These are phyloP conservation scores for Scaptomyza pallida DNA, from an alignment of 1,140 invertebrate genomes.

Conservation along the genomic window DNA sequence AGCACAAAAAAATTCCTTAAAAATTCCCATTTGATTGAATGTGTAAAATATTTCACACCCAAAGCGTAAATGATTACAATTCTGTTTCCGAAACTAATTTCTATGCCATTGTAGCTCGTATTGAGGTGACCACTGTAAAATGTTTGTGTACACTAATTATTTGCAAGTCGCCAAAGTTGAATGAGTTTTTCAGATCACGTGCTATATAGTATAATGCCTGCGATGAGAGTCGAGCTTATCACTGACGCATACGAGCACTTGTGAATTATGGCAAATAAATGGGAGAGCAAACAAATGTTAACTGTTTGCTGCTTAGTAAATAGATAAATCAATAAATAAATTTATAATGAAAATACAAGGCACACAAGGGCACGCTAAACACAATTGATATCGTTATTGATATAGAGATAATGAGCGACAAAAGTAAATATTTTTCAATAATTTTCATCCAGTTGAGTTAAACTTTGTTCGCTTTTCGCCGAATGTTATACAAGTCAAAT, in stretches of 20 bases:
- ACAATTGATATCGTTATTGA: slow-evolving; percentile 65
- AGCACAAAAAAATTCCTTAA: too few relatives aligned
- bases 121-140: too few relatives aligned
- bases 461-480: slow-evolving; percentile 37
- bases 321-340: slow-evolving; percentile 62
- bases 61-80: too few relatives aligned
- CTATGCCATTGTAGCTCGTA: too few relatives aligned
- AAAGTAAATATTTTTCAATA: slow-evolving; percentile 65
- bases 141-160: neutral
- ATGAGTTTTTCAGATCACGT: slow-evolving; percentile 49
- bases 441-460: slow-evolving; percentile 38
- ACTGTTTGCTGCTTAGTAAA: slow-evolving; percentile 51
- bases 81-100: too few relatives aligned
- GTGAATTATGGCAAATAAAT: slow-evolving; percentile 72
- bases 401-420: slow-evolving; percentile 57
- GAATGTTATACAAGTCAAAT: slow-evolving; percentile 44
- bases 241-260: slow-evolving; percentile 69
- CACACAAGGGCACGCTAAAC: slow-evolving; percentile 60
- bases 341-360: slow-evolving; percentile 42
- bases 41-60: too few relatives aligned
- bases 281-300: slow-evolving; percentile 55
- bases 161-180: slow-evolving; percentile 1
- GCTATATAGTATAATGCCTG: slow-evolving; percentile 19
- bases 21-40: neutral
- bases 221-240: slow-evolving; percentile 47